Evolutionary conservation across 2,888 invertebrate species (phyloP).

Genomic region (Stenichneumon culpator): DNA sequence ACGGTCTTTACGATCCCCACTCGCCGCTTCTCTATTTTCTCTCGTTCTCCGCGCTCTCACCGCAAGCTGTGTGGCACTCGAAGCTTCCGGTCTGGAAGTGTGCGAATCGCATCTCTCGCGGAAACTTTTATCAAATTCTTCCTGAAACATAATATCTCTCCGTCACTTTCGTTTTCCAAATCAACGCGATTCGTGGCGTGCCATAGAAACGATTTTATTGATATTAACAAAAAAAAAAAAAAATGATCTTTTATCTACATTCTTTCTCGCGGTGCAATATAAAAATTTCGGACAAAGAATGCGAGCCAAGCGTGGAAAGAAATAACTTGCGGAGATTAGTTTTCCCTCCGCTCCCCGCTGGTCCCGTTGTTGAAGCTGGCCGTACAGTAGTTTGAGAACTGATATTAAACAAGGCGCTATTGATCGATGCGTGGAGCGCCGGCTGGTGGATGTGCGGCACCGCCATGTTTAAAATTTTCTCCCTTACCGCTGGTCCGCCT

Average conservation of each 20-base stretch:
- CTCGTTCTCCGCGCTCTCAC: constrained; percentile 20
- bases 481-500: constrained; percentile 70
- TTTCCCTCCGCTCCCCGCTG: constrained; percentile 22
- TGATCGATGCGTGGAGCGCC: constrained; percentile 81
- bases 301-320: constrained; percentile 11
- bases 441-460: constrained; percentile 77
- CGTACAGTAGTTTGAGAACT: constrained; percentile 81
- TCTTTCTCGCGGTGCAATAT: background rate
- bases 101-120: constrained; percentile 9
- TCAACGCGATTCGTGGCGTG: background rate
- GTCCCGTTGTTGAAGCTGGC: constrained; percentile 75
- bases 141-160: constrained; percentile 11
- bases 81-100: constrained; percentile 50
- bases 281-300: constrained; percentile 11
- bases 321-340: constrained; percentile 37
- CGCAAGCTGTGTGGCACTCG: background rate
- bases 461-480: constrained; percentile 85
- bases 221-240: background rate
- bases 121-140: background rate
- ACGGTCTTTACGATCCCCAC: constrained; percentile 60
- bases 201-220: background rate
- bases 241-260: background rate
- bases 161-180: background rate
- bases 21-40: constrained; percentile 57
- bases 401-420: constrained; percentile 85